Base-by-base conservation (phyloP, 1,140 invertebrate species). In the Brachionus manjavacas region DNA sequence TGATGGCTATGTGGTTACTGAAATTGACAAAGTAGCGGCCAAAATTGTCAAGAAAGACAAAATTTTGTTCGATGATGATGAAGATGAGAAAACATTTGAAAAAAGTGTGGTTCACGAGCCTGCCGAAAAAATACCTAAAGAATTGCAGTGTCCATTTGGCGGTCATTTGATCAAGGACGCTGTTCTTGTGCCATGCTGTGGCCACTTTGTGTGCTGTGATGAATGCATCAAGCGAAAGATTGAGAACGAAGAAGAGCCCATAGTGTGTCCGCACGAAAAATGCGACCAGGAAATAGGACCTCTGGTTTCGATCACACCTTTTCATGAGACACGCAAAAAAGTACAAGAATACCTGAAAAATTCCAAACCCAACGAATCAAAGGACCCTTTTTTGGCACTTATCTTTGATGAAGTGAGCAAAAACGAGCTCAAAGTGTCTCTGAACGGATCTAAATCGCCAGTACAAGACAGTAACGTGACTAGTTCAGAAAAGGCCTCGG, bases 11-110 rank as follows among this genome's bases (percentile, higher is more conserved):
- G 79, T 81, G 4, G 55, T 81, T 23, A 68, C 31, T 9, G 52
- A 81, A 8, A 81, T 81, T 11, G 79, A 81, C 8, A 23, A 64
- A 6, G 16, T 31, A 39, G 79, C 79, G 11, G 20, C 79, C 8
- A 60, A 64, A 41, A 64, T 81, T 31, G 16, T 81, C 25, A 81
- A 81, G 41, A 81, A 81, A 81, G 79, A 81, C 20, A 81, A 81
- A 46, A 39, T 60, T 64, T 43, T 81, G 20, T 81, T 72, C 25
- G 79, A 81, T 46, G 79, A 81, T 12, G 79, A 81, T 11, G 79
- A 81, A n/a, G 79, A 81, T 28, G 52, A 64, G 31, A 31, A 81
- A 76, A 52, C 46, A 76, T 14, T 3, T 0, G 25, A 49, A 25
- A 49, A 81, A 81, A 31, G 43, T 7, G 4, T 4, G 9, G 11